Conservation (phyloP, 1,140 invertebrate species). For the Meteorus sp. region DNA sequence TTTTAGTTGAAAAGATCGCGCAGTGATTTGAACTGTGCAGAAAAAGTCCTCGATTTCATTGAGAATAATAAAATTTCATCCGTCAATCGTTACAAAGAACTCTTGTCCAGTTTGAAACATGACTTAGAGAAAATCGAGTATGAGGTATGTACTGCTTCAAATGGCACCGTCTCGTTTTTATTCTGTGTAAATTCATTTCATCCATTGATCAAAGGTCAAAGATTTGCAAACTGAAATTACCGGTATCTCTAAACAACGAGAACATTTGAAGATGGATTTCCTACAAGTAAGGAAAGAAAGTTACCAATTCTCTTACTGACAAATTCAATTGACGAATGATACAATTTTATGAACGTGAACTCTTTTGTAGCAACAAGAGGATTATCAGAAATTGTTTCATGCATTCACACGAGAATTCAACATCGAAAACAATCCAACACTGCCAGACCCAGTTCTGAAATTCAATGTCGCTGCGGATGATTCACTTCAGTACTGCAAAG, state of each 20-base stretch:
- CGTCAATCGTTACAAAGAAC: constrained; percentile 20
- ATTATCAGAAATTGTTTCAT: constrained; percentile 16
- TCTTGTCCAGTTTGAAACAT: constrained; percentile 10
- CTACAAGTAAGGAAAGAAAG: constrained; percentile 2
- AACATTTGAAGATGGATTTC: constrained; percentile 18
- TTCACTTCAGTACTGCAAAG: no score
- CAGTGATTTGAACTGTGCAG: constrained; percentile 9
- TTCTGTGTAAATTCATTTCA: neutral
- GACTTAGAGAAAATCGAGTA: constrained; percentile 17
- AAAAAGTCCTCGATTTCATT: constrained; percentile 11
- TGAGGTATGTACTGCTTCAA: neutral
- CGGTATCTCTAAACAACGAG: constrained; percentile 15
- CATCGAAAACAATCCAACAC: neutral
- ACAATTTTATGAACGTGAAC: no score
- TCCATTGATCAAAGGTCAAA: constrained; percentile 13
- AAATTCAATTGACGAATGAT: neutral
- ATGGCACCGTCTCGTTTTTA: no score
- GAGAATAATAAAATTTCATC: constrained; percentile 3
- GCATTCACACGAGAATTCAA: constrained; percentile 14
- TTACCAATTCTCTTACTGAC: neutral
- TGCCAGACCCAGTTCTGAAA: no score
- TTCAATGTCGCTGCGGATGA: no score
- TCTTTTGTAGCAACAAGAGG: constrained; percentile 6
- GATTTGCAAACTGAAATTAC: constrained; percentile 16
- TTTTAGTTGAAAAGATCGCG: constrained; percentile 19